These are phyloP conservation scores for Gyrodactylus bullatarudis DNA, from an alignment of 1,140 invertebrate genomes.

Conservation along the genomic window DNA sequence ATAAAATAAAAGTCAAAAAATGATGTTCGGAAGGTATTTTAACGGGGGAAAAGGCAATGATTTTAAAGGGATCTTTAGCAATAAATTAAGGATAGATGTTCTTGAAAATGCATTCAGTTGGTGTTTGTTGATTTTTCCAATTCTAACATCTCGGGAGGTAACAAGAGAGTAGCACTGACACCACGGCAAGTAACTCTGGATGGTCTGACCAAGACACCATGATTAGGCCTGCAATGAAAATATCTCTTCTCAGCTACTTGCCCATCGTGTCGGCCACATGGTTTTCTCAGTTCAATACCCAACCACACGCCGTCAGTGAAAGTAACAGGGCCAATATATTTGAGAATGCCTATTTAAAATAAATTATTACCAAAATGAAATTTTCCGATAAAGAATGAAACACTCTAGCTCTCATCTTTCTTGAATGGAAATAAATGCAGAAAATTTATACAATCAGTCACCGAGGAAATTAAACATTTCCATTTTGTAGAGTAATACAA, in stretches of 20 bases:
- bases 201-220: conserved; percentile 23
- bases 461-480: too few species aligned
- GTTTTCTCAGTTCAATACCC: conserved; percentile 22
- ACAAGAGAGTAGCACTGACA: conserved; percentile 18
- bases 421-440: too few species aligned
- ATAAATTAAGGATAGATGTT: too few species aligned
- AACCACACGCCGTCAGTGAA: conserved; percentile 26
- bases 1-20: too few species aligned
- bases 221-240: conserved; percentile 22
- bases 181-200: conserved; percentile 24
- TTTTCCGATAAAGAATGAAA: too few species aligned
- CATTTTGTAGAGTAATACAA: too few species aligned
- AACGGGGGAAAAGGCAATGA: too few species aligned
- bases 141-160: neutral
- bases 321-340: conserved; percentile 24
- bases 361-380: too few species aligned
- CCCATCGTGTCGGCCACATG: conserved; percentile 24
- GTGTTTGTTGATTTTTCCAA: neutral
- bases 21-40: too few species aligned
- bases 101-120: neutral
- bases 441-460: too few species aligned
- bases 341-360: conserved; percentile 12
- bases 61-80: too few species aligned
- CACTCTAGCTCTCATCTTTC: too few species aligned
- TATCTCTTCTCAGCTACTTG: conserved; percentile 22